Evolutionary conservation across 1,140 invertebrate species (phyloP), one percentile per base, ranked within the genome.

Genomic region (Rhopalosiphum maidis): DNA sequence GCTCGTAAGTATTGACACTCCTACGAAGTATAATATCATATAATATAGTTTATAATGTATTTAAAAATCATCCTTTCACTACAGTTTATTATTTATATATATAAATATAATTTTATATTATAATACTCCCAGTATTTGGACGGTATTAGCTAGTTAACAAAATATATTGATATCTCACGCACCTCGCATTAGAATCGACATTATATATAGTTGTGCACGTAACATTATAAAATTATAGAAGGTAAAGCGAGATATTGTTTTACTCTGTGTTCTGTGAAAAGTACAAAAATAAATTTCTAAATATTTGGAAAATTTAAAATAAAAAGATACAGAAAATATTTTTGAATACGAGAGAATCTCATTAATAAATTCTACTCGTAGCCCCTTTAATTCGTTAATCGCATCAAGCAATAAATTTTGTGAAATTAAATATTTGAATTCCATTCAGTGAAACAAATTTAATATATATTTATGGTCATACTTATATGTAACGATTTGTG

Each of bases 371-470:
- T n/a, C 60, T n/a, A n/a, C 11, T n/a, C 60, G 60, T n/a, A 15
- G n/a, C 60, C n/a, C 3, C 15, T 77, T n/a, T n/a, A n/a, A 77
- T 77, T 77, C 60, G 6, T 77, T 35, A 77, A 77, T 77, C 4
- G 60, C 30, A n/a, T 77, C 60, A n/a, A 77, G n/a, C 60, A n/a
- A 77, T 77, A 77, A 77, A n/a, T n/a, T 77, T 77, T 77, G 30
- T n/a, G n/a, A 77, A 77, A 77, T 77, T 77, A 77, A 18, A 77
- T 77, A 77, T 77, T 68, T 77, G 60, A 77, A 35, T 77, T n/a
- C 18, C n/a, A 77, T 77, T 77, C 15, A 6, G n/a, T 5, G 5
- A 77, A 77, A 77, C 60, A 77, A 77, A 77, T 77, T 41, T 41
- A 41, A 77, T 77, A n/a, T n/a, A 51, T 46, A 46, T 46, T 18